A percentile compares a stretch with the other conserved stretches of the same genome.
phyloP scores from a whole-genome alignment of 1,140 invertebrate species.

The Sminthurides bifidus region DNA sequence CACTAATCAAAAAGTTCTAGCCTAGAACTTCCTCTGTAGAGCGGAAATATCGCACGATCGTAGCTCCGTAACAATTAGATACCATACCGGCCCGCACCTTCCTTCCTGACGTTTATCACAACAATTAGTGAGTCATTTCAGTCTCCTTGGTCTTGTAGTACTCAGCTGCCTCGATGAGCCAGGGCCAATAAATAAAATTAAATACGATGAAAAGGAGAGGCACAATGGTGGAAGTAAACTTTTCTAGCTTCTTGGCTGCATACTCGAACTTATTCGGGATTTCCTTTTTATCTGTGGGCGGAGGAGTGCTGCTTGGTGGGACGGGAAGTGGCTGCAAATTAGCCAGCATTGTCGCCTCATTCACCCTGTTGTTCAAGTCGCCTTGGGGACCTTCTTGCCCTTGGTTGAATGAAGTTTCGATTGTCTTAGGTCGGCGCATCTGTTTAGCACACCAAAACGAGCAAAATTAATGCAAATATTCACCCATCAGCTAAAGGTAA shows the following conservation, averaged over 20 bases:
- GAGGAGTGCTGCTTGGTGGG: background rate
- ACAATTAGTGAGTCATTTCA: no score
- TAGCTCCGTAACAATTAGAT: no score
- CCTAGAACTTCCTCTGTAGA: no score
- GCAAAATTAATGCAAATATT: no score
- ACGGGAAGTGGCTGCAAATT: background rate
- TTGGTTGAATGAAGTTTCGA: conserved; percentile 10
- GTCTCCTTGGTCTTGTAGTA: no score
- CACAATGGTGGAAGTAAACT: conserved; percentile 25
- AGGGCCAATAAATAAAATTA: conserved; percentile 31
- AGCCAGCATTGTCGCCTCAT: conserved; percentile 5
- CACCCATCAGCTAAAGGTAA: background rate
- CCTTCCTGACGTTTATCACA: no score
- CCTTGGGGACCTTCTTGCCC: background rate
- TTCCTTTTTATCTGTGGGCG: background rate
- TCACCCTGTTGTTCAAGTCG: background rate
- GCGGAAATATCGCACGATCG: no score
- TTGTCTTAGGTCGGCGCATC: conserved; percentile 14
- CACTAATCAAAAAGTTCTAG: no score
- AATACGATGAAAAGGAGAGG: conserved; percentile 26
- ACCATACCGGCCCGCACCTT: no score
- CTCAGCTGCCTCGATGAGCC: conserved; percentile 25
- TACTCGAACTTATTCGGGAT: conserved; percentile 20
- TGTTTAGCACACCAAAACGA: background rate
- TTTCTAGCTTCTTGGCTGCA: conserved; percentile 23